These are phyloP conservation scores for Archips crataeganus DNA, from an alignment of 2,888 invertebrate species.

Conservation along the genomic window DNA sequence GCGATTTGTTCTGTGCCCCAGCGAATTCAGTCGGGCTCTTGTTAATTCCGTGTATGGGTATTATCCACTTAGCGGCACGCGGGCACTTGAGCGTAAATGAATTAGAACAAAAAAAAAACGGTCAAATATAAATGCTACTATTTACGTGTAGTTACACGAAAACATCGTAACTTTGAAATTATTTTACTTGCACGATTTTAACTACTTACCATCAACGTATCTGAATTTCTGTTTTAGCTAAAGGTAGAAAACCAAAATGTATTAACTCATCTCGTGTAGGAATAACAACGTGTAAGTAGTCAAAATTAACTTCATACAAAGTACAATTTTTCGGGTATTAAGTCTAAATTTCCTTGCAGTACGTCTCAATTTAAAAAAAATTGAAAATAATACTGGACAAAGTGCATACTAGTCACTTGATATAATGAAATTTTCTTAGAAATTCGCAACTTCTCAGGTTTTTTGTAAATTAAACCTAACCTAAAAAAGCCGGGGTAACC, in stretches of 20 bases:
- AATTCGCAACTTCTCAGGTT: too few species aligned
- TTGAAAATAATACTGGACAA: too few species aligned
- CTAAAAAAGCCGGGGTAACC: too few species aligned
- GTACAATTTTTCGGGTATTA: too few species aligned
- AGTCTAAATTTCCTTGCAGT: too few species aligned
- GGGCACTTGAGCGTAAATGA: constrained; percentile 48
- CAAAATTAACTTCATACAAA: too few species aligned
- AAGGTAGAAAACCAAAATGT: neutral
- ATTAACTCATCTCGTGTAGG: too few species aligned
- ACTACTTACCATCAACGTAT: neutral
- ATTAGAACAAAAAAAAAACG: constrained; percentile 50
- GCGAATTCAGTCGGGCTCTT: constrained; percentile 56
- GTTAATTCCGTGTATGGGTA: constrained; percentile 64
- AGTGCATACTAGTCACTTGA: too few species aligned
- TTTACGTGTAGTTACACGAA: neutral
- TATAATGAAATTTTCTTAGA: too few species aligned
- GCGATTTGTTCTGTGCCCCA: constrained; percentile 63
- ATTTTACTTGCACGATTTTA: neutral
- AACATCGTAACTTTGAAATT: neutral
- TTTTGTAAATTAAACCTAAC: too few species aligned
- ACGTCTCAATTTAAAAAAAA: too few species aligned
- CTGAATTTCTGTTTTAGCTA: neutral
- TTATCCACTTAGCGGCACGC: constrained; percentile 53
- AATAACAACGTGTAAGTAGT: too few species aligned
- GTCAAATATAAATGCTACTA: neutral